Percentiles rank a stretch among this genome's conserved stretches.
These are phyloP conservation scores for Byasa hedistus DNA, from an alignment of 2,888 invertebrate genomes.

Conservation along the genomic window DNA sequence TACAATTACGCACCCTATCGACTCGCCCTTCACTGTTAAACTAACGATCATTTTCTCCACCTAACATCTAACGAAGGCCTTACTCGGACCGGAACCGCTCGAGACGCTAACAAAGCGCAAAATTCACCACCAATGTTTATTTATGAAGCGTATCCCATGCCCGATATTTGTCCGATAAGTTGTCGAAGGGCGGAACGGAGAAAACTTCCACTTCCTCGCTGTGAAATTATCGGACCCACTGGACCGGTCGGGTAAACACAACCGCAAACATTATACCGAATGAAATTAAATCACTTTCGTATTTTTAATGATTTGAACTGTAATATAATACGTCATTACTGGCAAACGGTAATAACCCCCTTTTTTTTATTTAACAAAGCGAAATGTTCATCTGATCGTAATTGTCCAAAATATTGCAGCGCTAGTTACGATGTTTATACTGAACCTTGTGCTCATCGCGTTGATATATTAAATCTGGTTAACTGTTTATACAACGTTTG, in stretches of 20 bases:
- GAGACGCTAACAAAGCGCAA: slow-evolving; percentile 28
- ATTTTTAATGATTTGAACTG: background rate
- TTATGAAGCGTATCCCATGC: slow-evolving; percentile 22
- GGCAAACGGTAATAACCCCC: too few relatives aligned
- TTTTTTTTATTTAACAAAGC: too few relatives aligned
- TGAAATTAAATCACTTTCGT: background rate
- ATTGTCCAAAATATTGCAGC: too few relatives aligned
- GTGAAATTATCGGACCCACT: slow-evolving; percentile 19
- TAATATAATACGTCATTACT: too few relatives aligned
- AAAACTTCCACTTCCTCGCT: slow-evolving; percentile 9
- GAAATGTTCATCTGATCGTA: too few relatives aligned
- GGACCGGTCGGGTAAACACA: slow-evolving; percentile 1
- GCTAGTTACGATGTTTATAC: too few relatives aligned
- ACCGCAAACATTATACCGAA: background rate
- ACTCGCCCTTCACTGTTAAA: slow-evolving; percentile 1
- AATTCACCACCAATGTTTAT: slow-evolving; percentile 26
- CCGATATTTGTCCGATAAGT: slow-evolving; percentile 26
- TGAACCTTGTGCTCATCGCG: accelerated
- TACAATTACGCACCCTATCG: slow-evolving; percentile 2
- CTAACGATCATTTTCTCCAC: slow-evolving; percentile 17
- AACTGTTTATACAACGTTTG: too few relatives aligned
- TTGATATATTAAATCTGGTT: too few relatives aligned
- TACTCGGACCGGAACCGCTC: slow-evolving; percentile 19
- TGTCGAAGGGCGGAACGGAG: slow-evolving; percentile 5
- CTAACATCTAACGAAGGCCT: slow-evolving; percentile 21